Conservation (phyloP, 2,797 vertebrate species). For the Rhadinocentrus ornatus region DNA sequence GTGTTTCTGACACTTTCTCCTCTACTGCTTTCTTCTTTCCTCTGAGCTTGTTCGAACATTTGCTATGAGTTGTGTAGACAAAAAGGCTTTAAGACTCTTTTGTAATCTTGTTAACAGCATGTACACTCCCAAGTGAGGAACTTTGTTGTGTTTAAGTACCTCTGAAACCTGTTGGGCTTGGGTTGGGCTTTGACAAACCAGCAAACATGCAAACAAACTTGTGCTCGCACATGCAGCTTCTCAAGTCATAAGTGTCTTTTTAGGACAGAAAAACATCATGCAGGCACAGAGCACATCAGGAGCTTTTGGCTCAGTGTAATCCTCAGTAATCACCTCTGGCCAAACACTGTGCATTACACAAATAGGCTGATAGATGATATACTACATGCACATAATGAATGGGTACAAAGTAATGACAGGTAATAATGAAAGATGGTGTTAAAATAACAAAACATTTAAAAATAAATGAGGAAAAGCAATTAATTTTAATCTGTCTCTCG, state of each 20-base stretch:
- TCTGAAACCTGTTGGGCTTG: constrained; percentile 59
- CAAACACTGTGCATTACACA: constrained; percentile 52
- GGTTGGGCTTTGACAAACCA: constrained; percentile 48
- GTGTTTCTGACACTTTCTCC: constrained; percentile 21
- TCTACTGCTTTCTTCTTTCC: background rate
- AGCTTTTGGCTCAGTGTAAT: constrained; percentile 63
- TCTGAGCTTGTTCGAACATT: constrained; percentile 13
- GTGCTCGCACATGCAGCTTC: constrained; percentile 23
- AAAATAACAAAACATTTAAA: constrained; percentile 1
- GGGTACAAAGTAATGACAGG: constrained; percentile 20
- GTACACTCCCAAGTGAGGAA: constrained; percentile 65
- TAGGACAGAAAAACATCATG: constrained; percentile 28
- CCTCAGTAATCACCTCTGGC: constrained; percentile 66
- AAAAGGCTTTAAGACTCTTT: constrained; percentile 28
- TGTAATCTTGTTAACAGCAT: constrained; percentile 22
- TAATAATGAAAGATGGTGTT: constrained; percentile 5
- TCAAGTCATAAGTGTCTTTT: constrained; percentile 40
- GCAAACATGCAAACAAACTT: constrained; percentile 56
- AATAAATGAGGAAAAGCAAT: constrained; percentile 11
- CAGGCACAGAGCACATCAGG: constrained; percentile 54
- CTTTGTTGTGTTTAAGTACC: constrained; percentile 30
- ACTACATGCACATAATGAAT: constrained; percentile 22
- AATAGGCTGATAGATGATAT: constrained; percentile 47
- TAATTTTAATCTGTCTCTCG: constrained; percentile 11
- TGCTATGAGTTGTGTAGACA: constrained; percentile 25